Percentiles rank a stretch among this genome's conserved stretches.
Conservation (phyloP, 2,797 vertebrate species). For the Buphagus erythrorhynchus region DNA sequence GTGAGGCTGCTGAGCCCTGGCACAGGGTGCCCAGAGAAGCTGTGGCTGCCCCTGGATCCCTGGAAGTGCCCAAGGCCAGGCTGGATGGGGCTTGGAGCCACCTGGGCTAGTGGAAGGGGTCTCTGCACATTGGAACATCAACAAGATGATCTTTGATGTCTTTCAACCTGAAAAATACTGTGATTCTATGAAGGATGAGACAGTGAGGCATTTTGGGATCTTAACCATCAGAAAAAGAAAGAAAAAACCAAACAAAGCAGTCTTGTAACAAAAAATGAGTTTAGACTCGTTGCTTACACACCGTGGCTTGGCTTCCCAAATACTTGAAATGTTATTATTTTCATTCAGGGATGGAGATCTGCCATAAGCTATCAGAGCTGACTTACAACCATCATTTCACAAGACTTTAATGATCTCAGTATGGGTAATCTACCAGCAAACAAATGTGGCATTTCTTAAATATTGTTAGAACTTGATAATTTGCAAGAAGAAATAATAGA, state of each 20-base stretch:
- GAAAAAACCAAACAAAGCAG: fast-evolving
- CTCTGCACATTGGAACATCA: neutral
- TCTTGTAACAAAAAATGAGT: fast-evolving
- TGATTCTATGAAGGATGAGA: neutral
- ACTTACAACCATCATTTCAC: neutral
- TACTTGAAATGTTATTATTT: neutral
- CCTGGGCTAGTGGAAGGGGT: fast-evolving
- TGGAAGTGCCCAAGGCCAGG: neutral
- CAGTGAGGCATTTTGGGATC: fast-evolving
- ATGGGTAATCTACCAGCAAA: neutral
- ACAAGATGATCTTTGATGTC: neutral
- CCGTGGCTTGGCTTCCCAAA: neutral
- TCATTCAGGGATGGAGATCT: neutral
- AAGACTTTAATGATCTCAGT: neutral
- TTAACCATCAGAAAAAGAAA: neutral
- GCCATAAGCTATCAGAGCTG: neutral
- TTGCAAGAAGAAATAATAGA: neutral
- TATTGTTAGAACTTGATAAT: neutral
- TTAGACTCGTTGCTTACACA: neutral
- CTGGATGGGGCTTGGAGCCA: fast-evolving
- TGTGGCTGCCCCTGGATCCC: neutral
- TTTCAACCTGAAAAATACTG: neutral
- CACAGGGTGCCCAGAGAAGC: neutral
- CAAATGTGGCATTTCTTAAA: neutral
- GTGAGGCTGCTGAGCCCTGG: fast-evolving